A percentile compares a stretch with the other conserved stretches of the same genome.
These are phyloP conservation scores for Apeira syringaria DNA, from an alignment of 2,888 invertebrate genomes.

Conservation along the genomic window DNA sequence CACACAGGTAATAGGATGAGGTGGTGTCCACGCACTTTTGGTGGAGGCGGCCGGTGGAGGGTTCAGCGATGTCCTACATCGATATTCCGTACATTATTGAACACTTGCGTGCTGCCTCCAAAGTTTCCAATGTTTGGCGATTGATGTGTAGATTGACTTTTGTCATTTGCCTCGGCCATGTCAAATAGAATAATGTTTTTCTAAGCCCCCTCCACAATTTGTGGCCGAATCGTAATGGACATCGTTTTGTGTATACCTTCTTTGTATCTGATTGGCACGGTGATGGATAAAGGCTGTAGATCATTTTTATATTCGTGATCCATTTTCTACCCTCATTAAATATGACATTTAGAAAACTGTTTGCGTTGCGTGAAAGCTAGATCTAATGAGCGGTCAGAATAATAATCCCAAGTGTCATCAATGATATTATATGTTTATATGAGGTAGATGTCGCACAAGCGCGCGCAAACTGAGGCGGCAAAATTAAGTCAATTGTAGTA, in stretches of 20 bases:
- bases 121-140: constrained; percentile 83
- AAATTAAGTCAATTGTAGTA: too few relatives aligned
- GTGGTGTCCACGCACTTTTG: constrained; percentile 54
- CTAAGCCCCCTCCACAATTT: constrained; percentile 73
- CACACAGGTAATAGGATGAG: constrained; percentile 41
- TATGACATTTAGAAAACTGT: constrained; percentile 29
- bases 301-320: constrained; percentile 57
- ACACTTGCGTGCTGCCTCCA: constrained; percentile 79
- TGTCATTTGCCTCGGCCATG: constrained; percentile 80
- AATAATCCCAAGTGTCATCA: constrained; percentile 6
- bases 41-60: constrained; percentile 36
- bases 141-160: constrained; percentile 84
- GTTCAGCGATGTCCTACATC: constrained; percentile 73
- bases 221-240: constrained; percentile 71
- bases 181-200: constrained; percentile 81
- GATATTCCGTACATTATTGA: constrained; percentile 82
- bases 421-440: too few relatives aligned
- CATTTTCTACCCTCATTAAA: constrained; percentile 31
- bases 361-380: constrained; percentile 28
- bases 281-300: constrained; percentile 70
- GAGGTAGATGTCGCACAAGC: too few relatives aligned
- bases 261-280: constrained; percentile 71
- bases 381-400: constrained; percentile 32
- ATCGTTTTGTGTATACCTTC: constrained; percentile 67
- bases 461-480: too few relatives aligned